Evolutionary conservation across 2,888 invertebrate species (phyloP).

Genomic region (Belgica antarctica): DNA sequence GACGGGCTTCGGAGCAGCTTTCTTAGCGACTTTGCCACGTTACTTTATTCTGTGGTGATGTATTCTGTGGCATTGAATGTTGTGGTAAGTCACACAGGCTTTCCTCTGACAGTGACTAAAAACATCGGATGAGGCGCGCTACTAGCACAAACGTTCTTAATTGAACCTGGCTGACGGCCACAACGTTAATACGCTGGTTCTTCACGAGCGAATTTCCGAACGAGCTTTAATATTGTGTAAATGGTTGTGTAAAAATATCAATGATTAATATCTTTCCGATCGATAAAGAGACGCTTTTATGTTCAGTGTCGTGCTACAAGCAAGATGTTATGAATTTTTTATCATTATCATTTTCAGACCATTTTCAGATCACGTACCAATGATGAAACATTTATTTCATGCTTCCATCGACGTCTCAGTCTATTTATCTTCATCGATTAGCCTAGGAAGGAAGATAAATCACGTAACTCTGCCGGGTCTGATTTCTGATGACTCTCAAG

Average conservation of each 20-base stretch:
- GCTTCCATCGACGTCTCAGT: conserved; percentile 13
- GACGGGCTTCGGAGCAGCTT: too few relatives aligned
- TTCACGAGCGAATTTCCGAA: too few relatives aligned
- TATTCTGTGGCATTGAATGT: too few relatives aligned
- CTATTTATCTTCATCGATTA: conserved; percentile 15
- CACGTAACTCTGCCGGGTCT: background rate
- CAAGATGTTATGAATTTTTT: conserved; percentile 7
- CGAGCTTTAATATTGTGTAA: conserved; percentile 19
- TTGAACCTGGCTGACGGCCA: too few relatives aligned
- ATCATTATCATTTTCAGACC: conserved; percentile 11
- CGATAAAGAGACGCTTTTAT: conserved; percentile 1
- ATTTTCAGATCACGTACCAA: conserved; percentile 7
- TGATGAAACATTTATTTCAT: conserved; percentile 26
- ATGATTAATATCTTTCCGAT: background rate
- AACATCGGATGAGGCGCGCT: too few relatives aligned
- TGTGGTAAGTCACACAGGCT: too few relatives aligned
- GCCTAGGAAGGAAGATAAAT: background rate
- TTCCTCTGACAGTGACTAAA: too few relatives aligned
- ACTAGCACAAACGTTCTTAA: too few relatives aligned
- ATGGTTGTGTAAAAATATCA: background rate
- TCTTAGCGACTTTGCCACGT: too few relatives aligned
- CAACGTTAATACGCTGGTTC: too few relatives aligned
- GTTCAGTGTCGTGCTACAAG: background rate
- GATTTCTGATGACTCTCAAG: conserved; percentile 12
- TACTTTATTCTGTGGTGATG: too few relatives aligned